Conservation (phyloP, 37 sponge, comb jelly and placozoan genomes). For the Diacarnus erythraeanus region DNA sequence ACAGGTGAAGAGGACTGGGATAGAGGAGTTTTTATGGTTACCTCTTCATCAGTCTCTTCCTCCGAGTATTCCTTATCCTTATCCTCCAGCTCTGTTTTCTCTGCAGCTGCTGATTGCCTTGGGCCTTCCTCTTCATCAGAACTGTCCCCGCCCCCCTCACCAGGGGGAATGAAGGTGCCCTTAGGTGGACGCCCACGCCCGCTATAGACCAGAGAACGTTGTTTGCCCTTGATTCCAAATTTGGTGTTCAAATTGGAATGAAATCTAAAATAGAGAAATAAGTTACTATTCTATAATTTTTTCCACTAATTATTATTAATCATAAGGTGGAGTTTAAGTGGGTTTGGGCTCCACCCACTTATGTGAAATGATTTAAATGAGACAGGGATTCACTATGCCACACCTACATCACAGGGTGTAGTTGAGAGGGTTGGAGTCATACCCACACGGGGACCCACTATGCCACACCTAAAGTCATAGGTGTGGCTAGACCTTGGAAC, state of each 20-base stretch:
- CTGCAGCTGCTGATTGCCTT: constrained; percentile 10
- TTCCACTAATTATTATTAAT: too few relatives aligned
- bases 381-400: not conserved
- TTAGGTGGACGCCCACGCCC: constrained; percentile 86
- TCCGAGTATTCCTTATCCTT: constrained; percentile 60
- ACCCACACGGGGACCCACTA: too few relatives aligned
- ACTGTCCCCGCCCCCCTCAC: constrained; percentile 19
- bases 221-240: constrained; percentile 30
- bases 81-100: constrained; percentile 24
- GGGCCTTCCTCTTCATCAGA: constrained; percentile 55
- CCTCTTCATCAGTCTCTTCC: constrained; percentile 78
- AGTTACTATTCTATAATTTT: too few relatives aligned
- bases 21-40: too few relatives aligned
- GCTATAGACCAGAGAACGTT: constrained; percentile 52
- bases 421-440: too few relatives aligned
- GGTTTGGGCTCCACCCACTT: not conserved
- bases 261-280: constrained; percentile 32
- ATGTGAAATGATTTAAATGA: not conserved
- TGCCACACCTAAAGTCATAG: too few relatives aligned
- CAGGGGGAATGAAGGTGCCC: constrained; percentile 17
- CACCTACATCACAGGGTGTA: too few relatives aligned
- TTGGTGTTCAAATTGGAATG: constrained; percentile 33
- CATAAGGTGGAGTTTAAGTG: not conserved
- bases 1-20: too few relatives aligned
- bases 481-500: too few relatives aligned